A percentile compares a stretch with the other conserved stretches of the same genome.
Evolutionary conservation across 2,888 invertebrate species (phyloP).

Genomic region (Caenorhabditis angaria): DNA sequence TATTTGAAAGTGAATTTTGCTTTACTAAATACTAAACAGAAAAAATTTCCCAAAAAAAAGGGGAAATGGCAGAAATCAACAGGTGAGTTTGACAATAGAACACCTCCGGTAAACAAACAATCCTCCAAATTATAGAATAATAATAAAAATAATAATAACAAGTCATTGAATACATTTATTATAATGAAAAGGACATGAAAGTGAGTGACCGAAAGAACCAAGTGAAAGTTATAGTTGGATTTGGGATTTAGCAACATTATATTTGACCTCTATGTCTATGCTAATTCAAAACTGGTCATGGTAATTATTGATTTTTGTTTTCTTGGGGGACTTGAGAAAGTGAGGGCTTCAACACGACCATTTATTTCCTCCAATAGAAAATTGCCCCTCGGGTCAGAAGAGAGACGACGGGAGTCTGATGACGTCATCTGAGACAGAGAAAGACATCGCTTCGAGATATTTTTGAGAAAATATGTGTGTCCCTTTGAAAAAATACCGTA

Average conservation of each 20-base stretch:
- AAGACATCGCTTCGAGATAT: too few relatives aligned
- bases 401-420: too few relatives aligned
- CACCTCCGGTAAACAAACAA: constrained; percentile 2
- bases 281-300: not conserved
- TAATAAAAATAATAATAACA: not conserved
- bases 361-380: too few relatives aligned
- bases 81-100: not conserved
- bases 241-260: not conserved
- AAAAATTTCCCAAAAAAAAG: not conserved
- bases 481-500: too few relatives aligned
- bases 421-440: too few relatives aligned
- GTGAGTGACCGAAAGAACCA: not conserved
- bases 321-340: not conserved
- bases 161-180: too few relatives aligned
- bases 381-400: too few relatives aligned
- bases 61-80: not conserved
- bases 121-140: not conserved
- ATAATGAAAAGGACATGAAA: constrained; percentile 2
- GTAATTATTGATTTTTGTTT: too few relatives aligned
- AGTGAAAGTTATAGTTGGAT: not conserved
- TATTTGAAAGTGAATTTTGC: too few relatives aligned
- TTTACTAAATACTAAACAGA: too few relatives aligned
- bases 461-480: too few relatives aligned
- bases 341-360: too few relatives aligned
- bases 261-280: not conserved